phyloP scores from a whole-genome alignment of 2,113 vertebrate species.

The Chascanopsetta lugubris region DNA sequence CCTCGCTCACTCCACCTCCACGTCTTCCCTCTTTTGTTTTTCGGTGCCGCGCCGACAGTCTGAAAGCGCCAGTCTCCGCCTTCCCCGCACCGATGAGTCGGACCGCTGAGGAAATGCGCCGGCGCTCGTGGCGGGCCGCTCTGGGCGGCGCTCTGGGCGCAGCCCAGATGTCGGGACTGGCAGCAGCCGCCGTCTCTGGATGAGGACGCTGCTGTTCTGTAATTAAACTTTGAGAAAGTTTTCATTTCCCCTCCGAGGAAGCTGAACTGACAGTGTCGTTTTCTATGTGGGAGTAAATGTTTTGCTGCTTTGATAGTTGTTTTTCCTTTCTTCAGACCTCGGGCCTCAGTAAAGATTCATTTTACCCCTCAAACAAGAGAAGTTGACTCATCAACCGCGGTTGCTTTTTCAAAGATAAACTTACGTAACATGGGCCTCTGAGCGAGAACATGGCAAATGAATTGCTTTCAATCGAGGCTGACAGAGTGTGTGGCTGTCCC shows the following conservation, averaged over 20 bases:
- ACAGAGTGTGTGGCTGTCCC: slow-evolving; percentile 29
- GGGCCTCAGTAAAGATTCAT: slow-evolving; percentile 15
- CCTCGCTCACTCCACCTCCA: slow-evolving; percentile 26
- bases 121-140: slow-evolving; percentile 38
- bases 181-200: slow-evolving; percentile 57
- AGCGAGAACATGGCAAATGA: slow-evolving; percentile 45
- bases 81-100: slow-evolving; percentile 47
- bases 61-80: slow-evolving; percentile 15
- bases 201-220: slow-evolving; percentile 61
- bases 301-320: slow-evolving; percentile 29
- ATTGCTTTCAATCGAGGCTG: slow-evolving; percentile 46
- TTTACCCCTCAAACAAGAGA: slow-evolving; percentile 24
- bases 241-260: slow-evolving; percentile 38
- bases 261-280: slow-evolving; percentile 8
- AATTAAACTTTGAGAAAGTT: slow-evolving; percentile 71
- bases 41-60: slow-evolving; percentile 21
- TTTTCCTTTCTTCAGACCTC: slow-evolving; percentile 7
- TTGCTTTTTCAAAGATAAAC: slow-evolving; percentile 39
- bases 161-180: slow-evolving; percentile 75
- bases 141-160: slow-evolving; percentile 40
- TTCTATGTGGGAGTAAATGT: slow-evolving; percentile 30
- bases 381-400: slow-evolving; percentile 37
- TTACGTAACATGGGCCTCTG: slow-evolving; percentile 46
- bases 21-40: slow-evolving; percentile 37
- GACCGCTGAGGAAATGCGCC: slow-evolving; percentile 57